Evolutionary conservation across 2,888 invertebrate genomes (phyloP).

Genomic region (Disparrhopalites patrizii): DNA sequence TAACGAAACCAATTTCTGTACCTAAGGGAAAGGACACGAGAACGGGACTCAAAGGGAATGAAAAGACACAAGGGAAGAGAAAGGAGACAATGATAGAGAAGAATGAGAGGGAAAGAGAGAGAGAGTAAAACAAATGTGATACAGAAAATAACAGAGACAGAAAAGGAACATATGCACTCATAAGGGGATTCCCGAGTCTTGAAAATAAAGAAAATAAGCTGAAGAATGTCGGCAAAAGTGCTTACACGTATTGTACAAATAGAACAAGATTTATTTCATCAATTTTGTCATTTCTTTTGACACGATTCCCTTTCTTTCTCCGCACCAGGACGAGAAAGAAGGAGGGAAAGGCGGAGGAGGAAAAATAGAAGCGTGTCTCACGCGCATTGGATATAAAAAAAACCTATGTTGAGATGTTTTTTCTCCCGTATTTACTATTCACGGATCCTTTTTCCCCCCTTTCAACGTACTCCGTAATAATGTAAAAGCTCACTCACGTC

Average conservation of each 20-base stretch:
- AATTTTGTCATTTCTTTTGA: slow-evolving; percentile 3
- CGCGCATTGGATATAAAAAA: neutral
- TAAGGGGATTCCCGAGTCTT: too few relatives aligned
- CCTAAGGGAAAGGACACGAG: slow-evolving; percentile 4
- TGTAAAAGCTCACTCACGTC: too few relatives aligned
- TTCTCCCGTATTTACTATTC: neutral
- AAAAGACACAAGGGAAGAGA: too few relatives aligned
- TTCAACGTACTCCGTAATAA: too few relatives aligned
- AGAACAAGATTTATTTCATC: slow-evolving; percentile 3
- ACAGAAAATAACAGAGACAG: neutral
- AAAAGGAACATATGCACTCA: too few relatives aligned
- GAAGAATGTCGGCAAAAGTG: neutral
- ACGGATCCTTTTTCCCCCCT: too few relatives aligned
- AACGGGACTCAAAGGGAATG: too few relatives aligned
- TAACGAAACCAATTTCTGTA: slow-evolving; percentile 7
- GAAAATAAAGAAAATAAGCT: neutral
- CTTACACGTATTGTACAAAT: neutral
- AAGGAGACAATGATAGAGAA: neutral
- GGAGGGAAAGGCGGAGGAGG: neutral
- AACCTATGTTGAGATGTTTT: neutral
- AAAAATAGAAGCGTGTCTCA: neutral
- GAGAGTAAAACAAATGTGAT: slow-evolving; percentile 1
- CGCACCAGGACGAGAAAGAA: neutral
- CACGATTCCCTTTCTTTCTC: neutral
- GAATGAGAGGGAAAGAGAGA: neutral